Evolutionary conservation across 2,113 vertebrate species (phyloP).

Genomic region (Panthera leo): DNA sequence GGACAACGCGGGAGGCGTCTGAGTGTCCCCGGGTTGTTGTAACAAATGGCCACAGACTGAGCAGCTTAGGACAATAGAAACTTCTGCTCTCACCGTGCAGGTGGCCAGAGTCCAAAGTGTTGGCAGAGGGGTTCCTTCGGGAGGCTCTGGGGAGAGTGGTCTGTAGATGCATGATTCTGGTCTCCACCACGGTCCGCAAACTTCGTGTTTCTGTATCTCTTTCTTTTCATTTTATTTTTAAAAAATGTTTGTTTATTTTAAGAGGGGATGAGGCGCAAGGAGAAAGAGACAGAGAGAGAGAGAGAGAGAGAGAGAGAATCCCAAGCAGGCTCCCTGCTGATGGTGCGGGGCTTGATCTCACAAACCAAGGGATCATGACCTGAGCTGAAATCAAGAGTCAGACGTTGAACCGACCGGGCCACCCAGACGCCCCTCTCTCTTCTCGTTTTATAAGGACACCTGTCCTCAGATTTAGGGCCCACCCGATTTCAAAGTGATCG

Average conservation of each 20-base stretch:
- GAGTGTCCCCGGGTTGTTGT: background rate
- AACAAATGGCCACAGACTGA: background rate
- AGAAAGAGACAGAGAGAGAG: too few species aligned
- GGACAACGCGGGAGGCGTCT: rapidly evolving
- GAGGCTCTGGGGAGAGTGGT: background rate
- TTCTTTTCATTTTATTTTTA: too few species aligned
- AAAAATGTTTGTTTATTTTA: too few species aligned
- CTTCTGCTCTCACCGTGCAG: rapidly evolving
- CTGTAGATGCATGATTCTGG: rapidly evolving
- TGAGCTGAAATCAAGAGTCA: too few species aligned
- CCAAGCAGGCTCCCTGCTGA: too few species aligned
- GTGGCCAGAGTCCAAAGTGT: background rate
- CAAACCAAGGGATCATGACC: too few species aligned
- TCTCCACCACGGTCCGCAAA: rapidly evolving
- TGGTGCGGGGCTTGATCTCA: too few species aligned
- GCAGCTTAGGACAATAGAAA: rapidly evolving
- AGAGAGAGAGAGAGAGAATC: too few species aligned
- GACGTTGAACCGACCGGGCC: too few species aligned
- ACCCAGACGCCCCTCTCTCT: background rate
- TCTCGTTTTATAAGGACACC: background rate
- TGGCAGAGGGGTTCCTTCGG: rapidly evolving
- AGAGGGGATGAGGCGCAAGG: too few species aligned
- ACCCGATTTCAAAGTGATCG: background rate
- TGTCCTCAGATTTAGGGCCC: background rate
- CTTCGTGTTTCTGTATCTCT: too few species aligned